phyloP scores from a whole-genome alignment of 1,140 invertebrate species.

The Brachionus rubens region DNA sequence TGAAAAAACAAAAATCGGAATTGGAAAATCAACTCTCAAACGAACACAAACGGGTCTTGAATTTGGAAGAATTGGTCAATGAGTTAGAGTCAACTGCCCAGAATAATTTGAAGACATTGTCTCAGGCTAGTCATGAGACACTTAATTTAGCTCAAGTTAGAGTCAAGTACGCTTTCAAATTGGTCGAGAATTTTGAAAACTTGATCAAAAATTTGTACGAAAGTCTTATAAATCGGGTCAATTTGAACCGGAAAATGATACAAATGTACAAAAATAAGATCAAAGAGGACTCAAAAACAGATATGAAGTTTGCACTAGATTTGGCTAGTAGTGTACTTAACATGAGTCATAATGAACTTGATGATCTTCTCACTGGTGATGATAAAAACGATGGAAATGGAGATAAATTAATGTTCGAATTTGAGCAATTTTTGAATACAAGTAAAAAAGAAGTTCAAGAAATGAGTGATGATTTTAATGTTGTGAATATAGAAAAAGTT shows the following conservation, averaged over 20 bases:
- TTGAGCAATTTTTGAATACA: constrained; percentile 1
- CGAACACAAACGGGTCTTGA: background rate
- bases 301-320: background rate
- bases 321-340: background rate
- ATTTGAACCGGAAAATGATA: background rate
- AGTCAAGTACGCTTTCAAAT: background rate
- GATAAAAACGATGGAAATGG: background rate
- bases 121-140: background rate
- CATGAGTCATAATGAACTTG: background rate
- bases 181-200: constrained; percentile 9
- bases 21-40: background rate
- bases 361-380: background rate
- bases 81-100: background rate
- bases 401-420: constrained; percentile 4
- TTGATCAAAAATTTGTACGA: constrained; percentile 26
- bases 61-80: background rate
- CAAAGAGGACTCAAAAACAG: background rate
- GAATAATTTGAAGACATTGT: background rate
- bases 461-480: background rate
- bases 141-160: background rate
- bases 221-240: background rate
- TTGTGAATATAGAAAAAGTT: background rate
- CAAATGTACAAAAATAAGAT: background rate
- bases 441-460: background rate
- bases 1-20: constrained; percentile 18